Evolutionary conservation across 1,140 invertebrate genomes (phyloP), one percentile per base, ranked within the genome.

Genomic region (Drosophila pallidifrons): DNA sequence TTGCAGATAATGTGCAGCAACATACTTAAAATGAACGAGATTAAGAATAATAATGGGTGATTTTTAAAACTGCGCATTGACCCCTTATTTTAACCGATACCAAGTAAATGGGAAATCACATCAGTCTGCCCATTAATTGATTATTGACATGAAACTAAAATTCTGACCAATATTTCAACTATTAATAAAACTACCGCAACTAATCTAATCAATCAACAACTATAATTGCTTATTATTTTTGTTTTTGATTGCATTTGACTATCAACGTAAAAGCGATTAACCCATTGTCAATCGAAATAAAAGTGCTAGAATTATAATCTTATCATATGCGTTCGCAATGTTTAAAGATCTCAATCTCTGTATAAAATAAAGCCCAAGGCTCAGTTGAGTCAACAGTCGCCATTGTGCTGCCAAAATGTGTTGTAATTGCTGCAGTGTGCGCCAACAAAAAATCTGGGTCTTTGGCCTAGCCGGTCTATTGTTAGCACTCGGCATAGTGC

Each of bases 371-470:
- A 1, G 32, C 5, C 1, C 5, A 32, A 1, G 25, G 16, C 47
- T 35, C 8, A 6, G 10, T 10, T 60, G 30, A 3, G 15, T 25
- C 10, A 51, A 13, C 72, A 75, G 67, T 75, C 6, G 25, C 7
- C 13, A 8, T 58, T 41, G 59, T 70, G 46, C 32, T 6, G 52
- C 20, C 45, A 74, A 45, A 68, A 91, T 91, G 89, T 89, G 88
- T 61, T 91, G 89, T 38, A 76, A 73, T 13, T 91, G 90, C 41
- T 91, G 90, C 46, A 91, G 90, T 82, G 82, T 86, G 0, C 73
- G 69, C 5, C 81, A 82, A 13, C 85, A 90, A 8, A 91, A 91
- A 63, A 66, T 88, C 46, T 91, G 90, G 90, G 86, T 91, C 5
- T 88, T 91, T 46, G 57, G 52, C 55, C 32, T 85, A 2, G 82